phyloP scores from a whole-genome alignment of 1,140 invertebrate species.

The Brachionus rubens region DNA sequence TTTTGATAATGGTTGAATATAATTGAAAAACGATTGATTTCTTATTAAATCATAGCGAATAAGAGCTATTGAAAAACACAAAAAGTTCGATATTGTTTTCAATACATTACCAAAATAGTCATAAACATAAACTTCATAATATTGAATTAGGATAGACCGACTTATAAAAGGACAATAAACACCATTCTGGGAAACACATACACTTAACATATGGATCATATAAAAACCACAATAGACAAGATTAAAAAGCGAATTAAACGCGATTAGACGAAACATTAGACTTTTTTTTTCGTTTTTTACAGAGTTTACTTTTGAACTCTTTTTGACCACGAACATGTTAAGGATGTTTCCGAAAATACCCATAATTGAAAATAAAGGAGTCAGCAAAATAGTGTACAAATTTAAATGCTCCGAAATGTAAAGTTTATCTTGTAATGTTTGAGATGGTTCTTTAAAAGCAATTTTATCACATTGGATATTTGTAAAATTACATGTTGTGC shows the following conservation, averaged over 20 bases:
- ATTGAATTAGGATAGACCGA: background rate
- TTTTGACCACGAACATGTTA: background rate
- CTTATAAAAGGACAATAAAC: slow-evolving; percentile 4
- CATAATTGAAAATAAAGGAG: background rate
- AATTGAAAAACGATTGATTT: too few species aligned
- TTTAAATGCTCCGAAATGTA: background rate
- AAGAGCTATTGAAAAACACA: background rate
- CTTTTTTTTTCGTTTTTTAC: background rate
- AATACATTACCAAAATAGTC: background rate
- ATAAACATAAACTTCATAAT: background rate
- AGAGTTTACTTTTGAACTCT: background rate
- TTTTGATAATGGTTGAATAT: too few species aligned
- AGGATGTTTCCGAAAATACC: background rate
- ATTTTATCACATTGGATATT: background rate
- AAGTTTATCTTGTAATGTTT: background rate
- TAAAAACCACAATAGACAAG: background rate
- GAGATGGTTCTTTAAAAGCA: background rate
- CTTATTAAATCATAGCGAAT: background rate
- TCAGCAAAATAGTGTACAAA: background rate
- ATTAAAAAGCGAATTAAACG: background rate
- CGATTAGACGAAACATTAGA: too few species aligned
- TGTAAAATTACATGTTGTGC: background rate
- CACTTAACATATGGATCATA: background rate
- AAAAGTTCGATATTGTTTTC: background rate
- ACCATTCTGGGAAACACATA: background rate